Conservation (phyloP, 2,797 vertebrate species). For the Mus spretus region DNA sequence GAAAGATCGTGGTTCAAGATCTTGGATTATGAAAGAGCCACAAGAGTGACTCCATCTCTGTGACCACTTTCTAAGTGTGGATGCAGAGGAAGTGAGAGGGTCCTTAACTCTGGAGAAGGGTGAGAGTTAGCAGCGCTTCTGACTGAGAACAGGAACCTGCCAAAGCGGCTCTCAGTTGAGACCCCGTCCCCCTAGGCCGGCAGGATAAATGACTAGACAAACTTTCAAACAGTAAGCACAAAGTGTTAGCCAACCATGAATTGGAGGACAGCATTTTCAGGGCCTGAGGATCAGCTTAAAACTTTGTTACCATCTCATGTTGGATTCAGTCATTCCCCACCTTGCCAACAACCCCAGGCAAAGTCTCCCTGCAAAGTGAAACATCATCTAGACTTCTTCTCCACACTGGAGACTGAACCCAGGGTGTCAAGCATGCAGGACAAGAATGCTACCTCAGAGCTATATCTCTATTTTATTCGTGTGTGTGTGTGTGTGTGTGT, state of each 20-base stretch:
- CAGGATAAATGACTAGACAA: background rate
- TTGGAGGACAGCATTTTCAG: rapidly evolving
- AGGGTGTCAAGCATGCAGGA: background rate
- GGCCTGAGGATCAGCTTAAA: background rate
- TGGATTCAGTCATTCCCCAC: background rate
- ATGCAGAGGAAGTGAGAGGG: background rate
- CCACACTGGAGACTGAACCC: background rate
- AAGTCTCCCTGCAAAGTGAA: background rate
- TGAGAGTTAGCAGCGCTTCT: background rate
- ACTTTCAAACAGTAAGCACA: background rate
- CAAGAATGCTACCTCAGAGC: background rate
- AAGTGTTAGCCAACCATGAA: background rate
- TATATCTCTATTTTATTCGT: background rate
- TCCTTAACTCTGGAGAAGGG: background rate
- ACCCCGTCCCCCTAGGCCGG: background rate
- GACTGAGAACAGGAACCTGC: background rate
- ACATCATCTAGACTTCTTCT: background rate
- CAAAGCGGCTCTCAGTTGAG: background rate
- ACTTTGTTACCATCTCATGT: background rate
- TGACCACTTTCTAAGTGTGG: background rate
- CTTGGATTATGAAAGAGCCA: background rate
- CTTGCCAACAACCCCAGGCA: background rate
- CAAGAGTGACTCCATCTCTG: background rate
- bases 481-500: background rate
- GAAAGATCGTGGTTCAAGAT: background rate